Evolutionary conservation across 2,888 invertebrate genomes (phyloP).

Genomic region (Plebejus anna): DNA sequence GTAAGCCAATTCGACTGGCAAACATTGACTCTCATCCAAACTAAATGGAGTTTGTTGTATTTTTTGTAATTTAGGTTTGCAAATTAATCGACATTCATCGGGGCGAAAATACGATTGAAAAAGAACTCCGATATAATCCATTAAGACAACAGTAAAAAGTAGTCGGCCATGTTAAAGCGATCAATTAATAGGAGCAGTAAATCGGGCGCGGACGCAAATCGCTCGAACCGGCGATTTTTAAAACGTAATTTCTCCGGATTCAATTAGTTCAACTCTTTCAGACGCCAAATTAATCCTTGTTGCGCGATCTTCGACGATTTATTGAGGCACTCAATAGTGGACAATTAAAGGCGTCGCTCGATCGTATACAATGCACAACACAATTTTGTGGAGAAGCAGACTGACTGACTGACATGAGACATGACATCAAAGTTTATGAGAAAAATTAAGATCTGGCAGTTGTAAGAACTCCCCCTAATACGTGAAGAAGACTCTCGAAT

Average conservation of each 20-base stretch:
- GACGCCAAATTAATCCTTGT: conserved; percentile 1
- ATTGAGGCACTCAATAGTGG: background rate
- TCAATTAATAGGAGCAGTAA: conserved; percentile 1
- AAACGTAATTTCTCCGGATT: background rate
- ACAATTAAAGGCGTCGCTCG: background rate
- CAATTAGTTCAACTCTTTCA: conserved; percentile 15
- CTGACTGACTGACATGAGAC: too few species aligned
- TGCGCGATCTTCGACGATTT: background rate
- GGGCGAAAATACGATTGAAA: background rate
- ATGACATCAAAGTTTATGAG: too few species aligned
- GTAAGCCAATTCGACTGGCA: background rate
- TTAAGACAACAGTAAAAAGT: background rate
- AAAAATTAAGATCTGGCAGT: background rate
- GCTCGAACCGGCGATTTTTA: background rate
- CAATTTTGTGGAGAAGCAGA: background rate
- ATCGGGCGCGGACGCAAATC: conserved; percentile 3
- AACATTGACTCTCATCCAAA: background rate
- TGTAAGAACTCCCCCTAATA: background rate
- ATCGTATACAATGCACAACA: background rate
- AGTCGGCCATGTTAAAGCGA: background rate
- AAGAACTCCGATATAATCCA: background rate
- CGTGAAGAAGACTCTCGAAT: too few species aligned
- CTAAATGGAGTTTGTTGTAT: background rate
- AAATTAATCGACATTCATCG: background rate
- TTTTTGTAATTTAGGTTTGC: background rate